These are phyloP conservation scores for Eupeodes latifasciatus DNA, from an alignment of 2,888 invertebrate species.

Conservation along the genomic window DNA sequence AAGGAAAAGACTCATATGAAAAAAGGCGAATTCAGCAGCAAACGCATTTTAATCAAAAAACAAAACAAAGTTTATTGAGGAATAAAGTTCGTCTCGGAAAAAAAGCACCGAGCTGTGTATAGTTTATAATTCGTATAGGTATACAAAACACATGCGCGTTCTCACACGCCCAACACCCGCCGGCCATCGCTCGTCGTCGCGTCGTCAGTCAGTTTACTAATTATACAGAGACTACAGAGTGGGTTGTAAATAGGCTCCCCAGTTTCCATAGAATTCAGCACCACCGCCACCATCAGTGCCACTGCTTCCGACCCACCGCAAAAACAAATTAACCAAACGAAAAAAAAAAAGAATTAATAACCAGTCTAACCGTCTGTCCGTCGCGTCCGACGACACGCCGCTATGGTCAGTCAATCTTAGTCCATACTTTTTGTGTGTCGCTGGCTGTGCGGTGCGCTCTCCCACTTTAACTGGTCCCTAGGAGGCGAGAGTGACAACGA, in stretches of 20 bases:
- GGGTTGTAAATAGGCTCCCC: constrained; percentile 72
- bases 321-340: constrained; percentile 67
- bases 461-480: constrained; percentile 45
- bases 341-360: constrained; percentile 43
- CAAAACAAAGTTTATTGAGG: constrained; percentile 9
- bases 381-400: not conserved
- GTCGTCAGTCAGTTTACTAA: constrained; percentile 42
- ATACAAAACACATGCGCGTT: constrained; percentile 54
- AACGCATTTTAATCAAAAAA: constrained; percentile 41
- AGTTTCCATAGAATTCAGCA: constrained; percentile 57
- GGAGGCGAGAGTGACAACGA: constrained; percentile 55
- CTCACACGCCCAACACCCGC: constrained; percentile 62
- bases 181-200: not conserved
- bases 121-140: not conserved
- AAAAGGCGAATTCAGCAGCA: constrained; percentile 48
- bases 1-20: constrained; percentile 35
- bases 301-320: constrained; percentile 57
- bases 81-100: constrained; percentile 44
- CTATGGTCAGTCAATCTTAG: constrained; percentile 25
- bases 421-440: constrained; percentile 12
- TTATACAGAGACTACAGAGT: constrained; percentile 72
- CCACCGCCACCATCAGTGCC: constrained; percentile 19
- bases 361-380: constrained; percentile 26
- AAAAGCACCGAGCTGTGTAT: constrained; percentile 16
- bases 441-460: not conserved